Evolutionary conservation across 2,888 invertebrate species (phyloP).

Genomic region (Globia sparganii): DNA sequence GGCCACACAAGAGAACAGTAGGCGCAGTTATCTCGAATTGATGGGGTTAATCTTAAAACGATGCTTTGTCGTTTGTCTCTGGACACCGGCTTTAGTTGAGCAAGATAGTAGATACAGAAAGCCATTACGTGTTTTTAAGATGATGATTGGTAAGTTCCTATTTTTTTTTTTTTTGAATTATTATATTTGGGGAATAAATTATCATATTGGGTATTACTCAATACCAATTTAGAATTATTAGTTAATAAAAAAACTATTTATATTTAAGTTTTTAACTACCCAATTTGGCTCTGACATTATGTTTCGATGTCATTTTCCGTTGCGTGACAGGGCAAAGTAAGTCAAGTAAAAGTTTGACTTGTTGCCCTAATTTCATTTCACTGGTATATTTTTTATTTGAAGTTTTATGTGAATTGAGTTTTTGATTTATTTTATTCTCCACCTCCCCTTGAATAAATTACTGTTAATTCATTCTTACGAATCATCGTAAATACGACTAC

Average conservation of each 20-base stretch:
- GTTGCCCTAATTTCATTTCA: slow-evolving; percentile 86
- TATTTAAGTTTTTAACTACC: slow-evolving; percentile 71
- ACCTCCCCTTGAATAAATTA: slow-evolving; percentile 55
- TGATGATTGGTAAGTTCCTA: slow-evolving; percentile 59
- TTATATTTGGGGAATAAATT: slow-evolving; percentile 11
- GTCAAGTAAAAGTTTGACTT: slow-evolving; percentile 85
- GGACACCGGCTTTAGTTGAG: slow-evolving; percentile 77
- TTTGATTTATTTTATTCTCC: slow-evolving; percentile 78
- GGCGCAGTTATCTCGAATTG: slow-evolving; percentile 84
- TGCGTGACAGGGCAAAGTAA: slow-evolving; percentile 86
- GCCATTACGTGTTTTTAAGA: slow-evolving; percentile 70
- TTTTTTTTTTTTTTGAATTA: slow-evolving; percentile 51
- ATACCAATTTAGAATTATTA: slow-evolving; percentile 3
- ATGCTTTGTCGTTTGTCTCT: slow-evolving; percentile 82
- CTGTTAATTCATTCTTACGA: slow-evolving; percentile 46
- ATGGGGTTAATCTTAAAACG: slow-evolving; percentile 85
- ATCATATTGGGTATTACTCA: slow-evolving; percentile 9
- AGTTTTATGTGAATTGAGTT: slow-evolving; percentile 81
- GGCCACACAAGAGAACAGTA: slow-evolving; percentile 84
- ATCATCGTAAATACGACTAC: slow-evolving; percentile 49
- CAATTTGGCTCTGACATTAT: slow-evolving; percentile 78
- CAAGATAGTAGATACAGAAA: slow-evolving; percentile 75
- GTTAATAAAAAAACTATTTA: slow-evolving; percentile 62
- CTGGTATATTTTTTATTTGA: slow-evolving; percentile 81
- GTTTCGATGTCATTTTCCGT: slow-evolving; percentile 80